Conservation (phyloP, 1,140 invertebrate genomes). For the Rhopalosiphum padi region DNA sequence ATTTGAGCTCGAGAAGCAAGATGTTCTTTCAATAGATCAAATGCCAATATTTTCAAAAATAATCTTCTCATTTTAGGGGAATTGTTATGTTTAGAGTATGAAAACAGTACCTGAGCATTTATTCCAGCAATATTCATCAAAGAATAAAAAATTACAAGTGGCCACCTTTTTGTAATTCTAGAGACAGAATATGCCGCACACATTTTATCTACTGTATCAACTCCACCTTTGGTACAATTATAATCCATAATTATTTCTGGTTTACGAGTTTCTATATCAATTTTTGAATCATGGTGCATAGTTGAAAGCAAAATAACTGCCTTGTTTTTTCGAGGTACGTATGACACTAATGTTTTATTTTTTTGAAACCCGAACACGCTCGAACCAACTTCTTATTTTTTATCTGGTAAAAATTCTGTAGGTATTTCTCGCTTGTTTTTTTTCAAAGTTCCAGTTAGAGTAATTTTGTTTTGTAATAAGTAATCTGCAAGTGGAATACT, state of each 20-base stretch:
- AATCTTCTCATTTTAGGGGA: neutral
- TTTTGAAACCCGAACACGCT: slow-evolving; percentile 42
- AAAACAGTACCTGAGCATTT: slow-evolving; percentile 60
- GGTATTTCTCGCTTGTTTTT: slow-evolving; percentile 11
- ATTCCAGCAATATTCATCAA: slow-evolving; percentile 62
- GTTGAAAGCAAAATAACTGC: slow-evolving; percentile 61
- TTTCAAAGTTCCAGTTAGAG: slow-evolving; percentile 21
- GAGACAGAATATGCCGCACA: slow-evolving; percentile 59
- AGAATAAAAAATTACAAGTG: slow-evolving; percentile 61
- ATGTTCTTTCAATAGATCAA: neutral
- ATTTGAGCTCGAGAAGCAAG: neutral
- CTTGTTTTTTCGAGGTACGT: slow-evolving; percentile 51
- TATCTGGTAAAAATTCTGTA: neutral
- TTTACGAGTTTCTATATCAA: slow-evolving; percentile 61
- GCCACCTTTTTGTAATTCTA: slow-evolving; percentile 61
- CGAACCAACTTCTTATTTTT: neutral
- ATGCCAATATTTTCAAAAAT: neutral
- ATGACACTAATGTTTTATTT: slow-evolving; percentile 57
- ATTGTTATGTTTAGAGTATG: neutral
- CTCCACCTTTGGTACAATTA: slow-evolving; percentile 64
- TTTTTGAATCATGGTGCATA: slow-evolving; percentile 59
- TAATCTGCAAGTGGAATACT: slow-evolving; percentile 2
- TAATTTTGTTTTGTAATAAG: neutral
- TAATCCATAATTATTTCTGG: slow-evolving; percentile 64
- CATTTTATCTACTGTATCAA: slow-evolving; percentile 63